Base-by-base conservation (phyloP, 2,113 vertebrate species). In the Ciconia boyciana region DNA sequence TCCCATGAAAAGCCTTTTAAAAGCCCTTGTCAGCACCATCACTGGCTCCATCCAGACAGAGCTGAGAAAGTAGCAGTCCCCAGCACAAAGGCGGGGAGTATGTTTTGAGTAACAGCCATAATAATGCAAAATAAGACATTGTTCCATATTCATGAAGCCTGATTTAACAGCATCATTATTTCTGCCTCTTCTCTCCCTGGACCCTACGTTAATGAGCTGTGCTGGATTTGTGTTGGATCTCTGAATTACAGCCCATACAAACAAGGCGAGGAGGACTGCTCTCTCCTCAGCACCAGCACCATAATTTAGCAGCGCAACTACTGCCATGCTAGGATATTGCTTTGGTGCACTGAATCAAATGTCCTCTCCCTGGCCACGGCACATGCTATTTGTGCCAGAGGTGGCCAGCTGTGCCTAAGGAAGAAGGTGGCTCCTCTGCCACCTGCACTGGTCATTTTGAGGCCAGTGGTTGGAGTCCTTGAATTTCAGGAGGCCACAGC, bases 141-240 rank as follows among this genome's bases (percentile, higher is more conserved):
- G 93, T 97, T 98, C 96, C 97, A 98, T 98, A 98, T 98, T 98
- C 97, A 98, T 97, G 96, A 97, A 97, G 95, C 90, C 61, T 97
- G 96, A 97, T 97, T 97, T 98, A 97, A 97, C 90, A 64, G 92
- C 96, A 93, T 97, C 95, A 93, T 98, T 98, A 98, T 96, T 97
- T 97, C 96, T 95, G 86, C 78, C 81, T 95, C 93, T 94, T 92
- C 95, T 96, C 95, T 97, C 95, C 82, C 93, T 66, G 88, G 97
- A 96, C 95, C 54, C 69, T 43, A 74, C 28, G 75, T 96, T 98
- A 98, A 98, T 97, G 96, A 98, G 94, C 94, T 97, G 94, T 92
- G 87, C 91, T 92, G 93, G 72, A 85, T 94, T 97, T 97, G 94
- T 95, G 89, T 80, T 94, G 93, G 93, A 92, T 97, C 88, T 87